Conservation (phyloP, 2,797 vertebrate species). For the Falco concolor region DNA sequence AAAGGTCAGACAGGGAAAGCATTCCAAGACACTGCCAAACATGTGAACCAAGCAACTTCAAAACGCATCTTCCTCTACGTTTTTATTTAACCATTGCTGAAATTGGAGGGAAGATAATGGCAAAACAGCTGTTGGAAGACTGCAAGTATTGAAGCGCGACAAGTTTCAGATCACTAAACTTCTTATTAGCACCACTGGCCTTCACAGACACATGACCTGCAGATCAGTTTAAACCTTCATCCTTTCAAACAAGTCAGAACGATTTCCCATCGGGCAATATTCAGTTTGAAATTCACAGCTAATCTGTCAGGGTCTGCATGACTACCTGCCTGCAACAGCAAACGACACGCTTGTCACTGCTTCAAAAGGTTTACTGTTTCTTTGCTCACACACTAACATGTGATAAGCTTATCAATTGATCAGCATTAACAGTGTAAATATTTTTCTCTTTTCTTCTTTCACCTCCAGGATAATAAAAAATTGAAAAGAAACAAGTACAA, state of each 20-base stretch:
- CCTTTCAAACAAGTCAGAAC: not conserved
- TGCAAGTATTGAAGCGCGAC: not conserved
- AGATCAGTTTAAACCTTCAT: not conserved
- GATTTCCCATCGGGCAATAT: not conserved
- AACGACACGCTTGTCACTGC: not conserved
- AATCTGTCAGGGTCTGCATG: not conserved
- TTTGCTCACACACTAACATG: not conserved
- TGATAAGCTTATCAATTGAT: conserved; percentile 11
- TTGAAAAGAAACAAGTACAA: not conserved
- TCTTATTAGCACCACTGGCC: not conserved
- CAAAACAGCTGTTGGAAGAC: conserved; percentile 28
- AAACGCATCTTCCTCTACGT: fast-evolving
- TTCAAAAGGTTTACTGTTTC: not conserved
- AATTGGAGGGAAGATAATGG: not conserved
- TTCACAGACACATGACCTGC: not conserved
- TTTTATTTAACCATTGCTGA: not conserved
- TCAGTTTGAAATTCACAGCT: not conserved
- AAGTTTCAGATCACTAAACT: conserved; percentile 32
- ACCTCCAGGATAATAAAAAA: conserved; percentile 1
- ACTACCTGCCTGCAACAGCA: not conserved
- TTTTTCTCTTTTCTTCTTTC: not conserved
- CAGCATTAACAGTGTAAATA: not conserved
- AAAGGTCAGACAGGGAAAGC: not conserved
- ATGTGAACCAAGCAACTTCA: not conserved
- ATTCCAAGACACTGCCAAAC: fast-evolving